A percentile compares a stretch with the other conserved stretches of the same genome.
These are phyloP conservation scores for Eidolon dupreanum DNA, from an alignment of 2,797 vertebrate genomes.

Conservation along the genomic window DNA sequence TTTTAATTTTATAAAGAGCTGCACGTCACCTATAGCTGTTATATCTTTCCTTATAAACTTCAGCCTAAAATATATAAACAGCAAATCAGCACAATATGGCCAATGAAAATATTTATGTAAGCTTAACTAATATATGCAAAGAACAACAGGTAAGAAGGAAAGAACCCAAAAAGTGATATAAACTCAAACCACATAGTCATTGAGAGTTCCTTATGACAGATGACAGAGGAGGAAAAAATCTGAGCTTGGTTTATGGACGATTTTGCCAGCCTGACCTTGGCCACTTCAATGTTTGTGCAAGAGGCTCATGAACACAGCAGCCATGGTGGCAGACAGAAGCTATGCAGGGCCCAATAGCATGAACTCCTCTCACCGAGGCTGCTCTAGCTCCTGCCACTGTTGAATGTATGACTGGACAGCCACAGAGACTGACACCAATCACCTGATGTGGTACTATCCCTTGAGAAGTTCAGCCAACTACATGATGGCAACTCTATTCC, in stretches of 20 bases:
- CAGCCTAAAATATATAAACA: too few relatives aligned
- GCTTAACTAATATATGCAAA: background rate
- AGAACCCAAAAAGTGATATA: background rate
- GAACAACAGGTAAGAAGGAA: background rate
- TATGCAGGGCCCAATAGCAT: too few relatives aligned
- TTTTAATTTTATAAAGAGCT: background rate
- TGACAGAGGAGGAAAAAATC: background rate
- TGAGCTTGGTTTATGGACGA: background rate
- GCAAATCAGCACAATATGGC: too few relatives aligned
- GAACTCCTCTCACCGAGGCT: background rate
- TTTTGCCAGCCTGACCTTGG: background rate
- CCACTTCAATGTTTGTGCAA: background rate
- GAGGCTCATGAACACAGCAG: background rate
- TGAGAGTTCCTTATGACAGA: too few relatives aligned
- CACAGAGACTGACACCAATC: background rate
- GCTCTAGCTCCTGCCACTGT: too few relatives aligned
- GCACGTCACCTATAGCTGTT: too few relatives aligned
- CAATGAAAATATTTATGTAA: background rate
- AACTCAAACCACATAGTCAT: background rate
- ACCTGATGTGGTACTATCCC: background rate
- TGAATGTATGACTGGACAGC: background rate
- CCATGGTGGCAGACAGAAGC: background rate
- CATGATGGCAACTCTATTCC: background rate
- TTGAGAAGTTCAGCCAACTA: background rate
- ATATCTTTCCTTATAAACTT: too few relatives aligned